Evolutionary conservation across 2,113 vertebrate genomes (phyloP).

Genomic region (Echinops telfairi): DNA sequence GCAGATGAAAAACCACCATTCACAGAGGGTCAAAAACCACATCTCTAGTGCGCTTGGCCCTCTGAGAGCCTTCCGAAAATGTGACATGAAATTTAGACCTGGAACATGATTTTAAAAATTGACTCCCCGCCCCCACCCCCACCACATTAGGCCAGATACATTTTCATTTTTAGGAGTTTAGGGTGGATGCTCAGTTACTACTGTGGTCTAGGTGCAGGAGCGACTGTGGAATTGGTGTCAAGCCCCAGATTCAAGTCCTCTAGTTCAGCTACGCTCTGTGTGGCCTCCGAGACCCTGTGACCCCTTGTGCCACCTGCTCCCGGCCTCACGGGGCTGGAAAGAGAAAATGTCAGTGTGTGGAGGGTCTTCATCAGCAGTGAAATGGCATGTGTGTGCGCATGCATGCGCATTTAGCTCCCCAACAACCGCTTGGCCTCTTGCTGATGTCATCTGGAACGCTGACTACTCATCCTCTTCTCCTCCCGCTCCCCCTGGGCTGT

Average conservation of each 20-base stretch:
- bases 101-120: slow-evolving; percentile 66
- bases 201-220: not conserved
- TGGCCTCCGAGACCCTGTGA: not conserved
- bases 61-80: slow-evolving; percentile 55
- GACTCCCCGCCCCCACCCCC: not conserved
- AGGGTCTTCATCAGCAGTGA: not conserved
- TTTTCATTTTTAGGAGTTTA: not conserved
- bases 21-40: slow-evolving; percentile 25
- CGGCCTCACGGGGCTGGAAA: not conserved
- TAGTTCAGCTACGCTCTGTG: not conserved
- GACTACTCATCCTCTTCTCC: not conserved
- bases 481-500: not conserved
- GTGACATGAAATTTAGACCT: slow-evolving; percentile 56
- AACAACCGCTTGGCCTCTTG: not conserved
- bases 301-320: not conserved
- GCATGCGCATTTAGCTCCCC: too few relatives aligned
- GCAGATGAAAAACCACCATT: slow-evolving; percentile 72
- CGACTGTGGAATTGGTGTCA: not conserved
- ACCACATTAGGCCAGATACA: not conserved
- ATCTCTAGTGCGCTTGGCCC: slow-evolving; percentile 72
- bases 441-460: not conserved
- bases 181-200: not conserved
- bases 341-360: not conserved
- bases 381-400: fast-evolving
- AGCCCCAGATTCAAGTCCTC: not conserved